Base-by-base conservation (phyloP, 2,113 vertebrate genomes). In the Perognathus longimembris region DNA sequence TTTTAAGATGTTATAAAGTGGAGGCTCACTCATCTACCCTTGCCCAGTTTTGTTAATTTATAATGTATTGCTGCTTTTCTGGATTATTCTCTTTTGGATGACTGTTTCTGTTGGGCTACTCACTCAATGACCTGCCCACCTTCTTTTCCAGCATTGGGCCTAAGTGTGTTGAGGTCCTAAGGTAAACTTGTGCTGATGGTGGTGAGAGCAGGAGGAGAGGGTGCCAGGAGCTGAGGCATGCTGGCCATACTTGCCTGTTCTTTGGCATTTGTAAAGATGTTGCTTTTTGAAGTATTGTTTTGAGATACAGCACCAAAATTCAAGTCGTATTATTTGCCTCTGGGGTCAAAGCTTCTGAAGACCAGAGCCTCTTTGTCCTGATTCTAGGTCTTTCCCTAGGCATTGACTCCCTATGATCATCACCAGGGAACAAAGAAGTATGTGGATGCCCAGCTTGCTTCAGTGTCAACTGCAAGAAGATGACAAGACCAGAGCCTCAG, bases 51-150 rank as follows among this genome's bases (percentile, higher is more conserved):
- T 88, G 70, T 77, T 85, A 14, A 30, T 88, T 85, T 91, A 26
- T 84, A 76, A 40, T 40, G 67, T 83, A 54, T 12, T 30, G 6
- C 10, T 69, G 30, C 28, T 63, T 57, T 73, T 67, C 38, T 78
- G 22, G 5, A n/a, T 45, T 32, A 40, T n/a, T 78, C 36, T 57
- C 50, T 88, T 84, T 89, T 74, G 12, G 59, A 91, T 79, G 36
- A 82, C 28, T 79, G 10, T 73, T 79, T 85, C 28, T 85, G 63
- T 63, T 74, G 82, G 74, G n/a, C 92, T 28, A 77, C 64, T 81
- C 89, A 14, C 57, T 79, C 71, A 45, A 12, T 79, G 38, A 32
- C 73, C 50, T 66, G 14, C 74, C 34, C 36, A 7, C 30, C 22
- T 17, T 79, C 73, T 69, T 85, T 30, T 89, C 63, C 28, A 54